phyloP scores from a whole-genome alignment of 2,888 invertebrate genomes.

The Nasonovia ribisnigri region DNA sequence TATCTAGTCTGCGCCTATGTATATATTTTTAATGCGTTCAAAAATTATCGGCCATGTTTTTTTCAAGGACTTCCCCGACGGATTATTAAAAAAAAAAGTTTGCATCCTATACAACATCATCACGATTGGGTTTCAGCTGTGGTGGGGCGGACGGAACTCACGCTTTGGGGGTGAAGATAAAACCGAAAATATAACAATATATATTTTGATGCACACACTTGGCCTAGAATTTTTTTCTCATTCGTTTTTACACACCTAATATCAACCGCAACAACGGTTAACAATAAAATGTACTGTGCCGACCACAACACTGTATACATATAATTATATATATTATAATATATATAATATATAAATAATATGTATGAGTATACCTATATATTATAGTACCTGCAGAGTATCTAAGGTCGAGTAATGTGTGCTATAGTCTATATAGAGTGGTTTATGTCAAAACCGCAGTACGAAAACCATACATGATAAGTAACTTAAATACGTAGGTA shows the following conservation, averaged over 20 bases:
- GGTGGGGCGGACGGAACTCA: neutral
- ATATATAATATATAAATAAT: slow-evolving; percentile 11
- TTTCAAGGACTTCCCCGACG: slow-evolving; percentile 22
- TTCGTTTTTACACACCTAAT: neutral
- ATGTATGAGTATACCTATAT: neutral
- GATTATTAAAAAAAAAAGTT: slow-evolving; percentile 47
- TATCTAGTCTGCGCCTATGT: neutral
- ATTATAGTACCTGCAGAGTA: neutral
- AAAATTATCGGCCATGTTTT: slow-evolving; percentile 61
- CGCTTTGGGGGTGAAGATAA: neutral
- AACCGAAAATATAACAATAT: slow-evolving; percentile 15
- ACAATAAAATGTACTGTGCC: slow-evolving; percentile 20
- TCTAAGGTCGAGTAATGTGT: neutral
- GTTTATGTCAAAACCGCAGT: slow-evolving; percentile 16
- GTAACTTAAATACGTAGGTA: neutral
- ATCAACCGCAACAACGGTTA: neutral
- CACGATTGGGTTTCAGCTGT: slow-evolving; percentile 5
- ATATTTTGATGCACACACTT: neutral
- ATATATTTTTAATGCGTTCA: slow-evolving; percentile 30
- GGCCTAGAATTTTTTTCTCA: neutral
- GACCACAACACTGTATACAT: neutral
- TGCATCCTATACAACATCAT: neutral
- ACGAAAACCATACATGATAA: neutral
- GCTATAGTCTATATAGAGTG: neutral
- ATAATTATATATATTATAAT: slow-evolving; percentile 21